These are phyloP conservation scores for Drosophila funebris DNA, from an alignment of 1,140 invertebrate species.

Conservation along the genomic window DNA sequence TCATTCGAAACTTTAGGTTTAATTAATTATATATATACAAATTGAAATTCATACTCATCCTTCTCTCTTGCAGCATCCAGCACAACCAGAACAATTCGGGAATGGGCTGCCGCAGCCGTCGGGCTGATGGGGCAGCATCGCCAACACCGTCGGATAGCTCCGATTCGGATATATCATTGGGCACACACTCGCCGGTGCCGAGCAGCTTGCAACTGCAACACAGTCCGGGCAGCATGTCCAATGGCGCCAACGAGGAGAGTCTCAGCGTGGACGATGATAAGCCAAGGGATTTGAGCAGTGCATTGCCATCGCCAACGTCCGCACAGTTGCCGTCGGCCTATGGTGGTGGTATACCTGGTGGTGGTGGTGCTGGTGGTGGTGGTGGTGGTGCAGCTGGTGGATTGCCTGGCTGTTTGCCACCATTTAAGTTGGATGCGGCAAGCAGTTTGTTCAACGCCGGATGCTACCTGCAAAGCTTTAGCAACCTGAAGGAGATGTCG, in stretches of 20 bases:
- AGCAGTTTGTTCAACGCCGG: conserved; percentile 79
- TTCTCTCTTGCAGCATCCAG: conserved; percentile 70
- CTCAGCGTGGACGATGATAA: conserved; percentile 82
- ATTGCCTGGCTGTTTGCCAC: conserved; percentile 62
- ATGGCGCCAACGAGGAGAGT: conserved; percentile 80
- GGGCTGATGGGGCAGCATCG: conserved; percentile 75
- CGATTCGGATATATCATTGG: conserved; percentile 85
- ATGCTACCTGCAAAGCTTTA: conserved; percentile 82
- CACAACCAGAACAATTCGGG: conserved; percentile 82
- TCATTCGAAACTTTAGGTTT: too few species aligned
- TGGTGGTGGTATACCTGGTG: too few species aligned
- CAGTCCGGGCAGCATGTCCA: conserved; percentile 82
- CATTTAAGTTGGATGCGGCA: conserved; percentile 74
- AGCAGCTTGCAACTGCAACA: conserved; percentile 82
- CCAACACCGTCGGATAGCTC: conserved; percentile 84
- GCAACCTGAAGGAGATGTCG: conserved; percentile 81
- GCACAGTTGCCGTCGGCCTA: conserved; percentile 56
- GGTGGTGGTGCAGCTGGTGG: conserved; percentile 12
- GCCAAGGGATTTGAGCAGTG: conserved; percentile 71
- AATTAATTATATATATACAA: too few species aligned
- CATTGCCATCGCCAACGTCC: conserved; percentile 61
- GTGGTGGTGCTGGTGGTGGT: conserved; percentile 5
- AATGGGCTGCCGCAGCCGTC: conserved; percentile 65
- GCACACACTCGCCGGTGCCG: conserved; percentile 85
- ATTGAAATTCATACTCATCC: neutral